These are phyloP conservation scores for Monochamus saltuarius DNA, from an alignment of 1,140 invertebrate species.

Conservation along the genomic window DNA sequence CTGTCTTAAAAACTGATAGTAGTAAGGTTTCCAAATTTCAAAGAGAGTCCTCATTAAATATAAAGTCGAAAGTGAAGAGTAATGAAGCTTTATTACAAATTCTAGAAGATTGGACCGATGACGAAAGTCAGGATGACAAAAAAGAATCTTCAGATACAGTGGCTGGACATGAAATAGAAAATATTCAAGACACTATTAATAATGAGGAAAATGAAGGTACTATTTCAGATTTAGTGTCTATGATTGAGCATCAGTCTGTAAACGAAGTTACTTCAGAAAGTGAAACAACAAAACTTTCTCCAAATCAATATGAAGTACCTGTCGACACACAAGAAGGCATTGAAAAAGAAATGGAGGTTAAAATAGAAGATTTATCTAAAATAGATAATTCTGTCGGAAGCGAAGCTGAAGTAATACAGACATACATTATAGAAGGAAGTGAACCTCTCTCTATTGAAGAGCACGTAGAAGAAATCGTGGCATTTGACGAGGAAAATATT, in stretches of 20 bases:
- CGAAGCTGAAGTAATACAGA: no score
- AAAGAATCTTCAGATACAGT: not conserved
- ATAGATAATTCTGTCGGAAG: no score
- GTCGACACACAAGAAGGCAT: no score
- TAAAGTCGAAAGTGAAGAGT: not conserved
- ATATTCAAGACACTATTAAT: slow-evolving; percentile 3
- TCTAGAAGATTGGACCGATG: slow-evolving; percentile 33
- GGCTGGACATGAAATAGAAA: slow-evolving; percentile 3
- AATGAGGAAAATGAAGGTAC: not conserved
- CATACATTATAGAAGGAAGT: slow-evolving; percentile 1
- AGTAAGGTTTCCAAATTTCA: not conserved
- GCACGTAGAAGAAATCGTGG: slow-evolving; percentile 8
- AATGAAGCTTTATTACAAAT: slow-evolving; percentile 28
- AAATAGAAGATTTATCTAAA: no score
- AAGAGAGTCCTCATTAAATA: not conserved
- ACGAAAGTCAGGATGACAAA: slow-evolving; percentile 20
- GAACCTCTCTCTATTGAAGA: slow-evolving; percentile 10
- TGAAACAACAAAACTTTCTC: no score
- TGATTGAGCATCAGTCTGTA: not conserved
- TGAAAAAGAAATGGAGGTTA: no score
- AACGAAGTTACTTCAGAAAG: slow-evolving; percentile 3
- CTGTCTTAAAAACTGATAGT: not conserved
- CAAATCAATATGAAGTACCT: no score
- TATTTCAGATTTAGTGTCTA: not conserved
- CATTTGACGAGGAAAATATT: slow-evolving; percentile 14